Base-by-base conservation (phyloP, 1,140 invertebrate species). In the Drosophila parvula region DNA sequence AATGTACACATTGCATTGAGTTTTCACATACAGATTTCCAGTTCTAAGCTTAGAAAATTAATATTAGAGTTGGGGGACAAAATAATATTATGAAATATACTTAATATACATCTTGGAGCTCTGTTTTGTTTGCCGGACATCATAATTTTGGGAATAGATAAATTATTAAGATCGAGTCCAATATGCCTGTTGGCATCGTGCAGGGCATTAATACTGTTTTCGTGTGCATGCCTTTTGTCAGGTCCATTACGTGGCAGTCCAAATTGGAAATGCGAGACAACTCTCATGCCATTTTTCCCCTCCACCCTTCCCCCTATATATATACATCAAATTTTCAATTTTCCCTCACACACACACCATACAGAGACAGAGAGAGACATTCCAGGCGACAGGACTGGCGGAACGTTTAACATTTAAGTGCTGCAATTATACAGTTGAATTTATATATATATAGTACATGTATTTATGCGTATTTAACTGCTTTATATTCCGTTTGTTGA, bases 401-500 rank as follows among this genome's bases (percentile, higher is more conserved):
- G 44, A 73, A 9, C 64, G 65, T 71, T 81, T 61, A 81, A 56
- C 57, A 50, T 67, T 71, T 58, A 60, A 82, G 69, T 82, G 64
- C 58, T 80, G 81, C 67, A 63, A 83, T 84, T 84, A 84, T 41
- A 76, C 56, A 63, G 56, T 59, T 51, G 51, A 50, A 48, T n/a
- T 7, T 16, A 43, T 16, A 50, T 48, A 57, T 32, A 40, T 36
- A 30, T 50, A 55, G 45, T 43, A 73, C 44, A 75, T 16, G 50
- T 36, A 41, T 57, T 47, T 65, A 45, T 64, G n/a, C 43, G 67
- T 40, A 53, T 57, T 76, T 76, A 82, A 81, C 59, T 69, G 74
- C 68, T 80, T 56, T 77, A 70, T 81, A 75, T 85, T 78, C 64
- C 38, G 43, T 40, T 53, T 53, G 63, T 50, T 47, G 57, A 61